Evolutionary conservation across 2,888 invertebrate species (phyloP).

Genomic region (Leistus spinibarbis): DNA sequence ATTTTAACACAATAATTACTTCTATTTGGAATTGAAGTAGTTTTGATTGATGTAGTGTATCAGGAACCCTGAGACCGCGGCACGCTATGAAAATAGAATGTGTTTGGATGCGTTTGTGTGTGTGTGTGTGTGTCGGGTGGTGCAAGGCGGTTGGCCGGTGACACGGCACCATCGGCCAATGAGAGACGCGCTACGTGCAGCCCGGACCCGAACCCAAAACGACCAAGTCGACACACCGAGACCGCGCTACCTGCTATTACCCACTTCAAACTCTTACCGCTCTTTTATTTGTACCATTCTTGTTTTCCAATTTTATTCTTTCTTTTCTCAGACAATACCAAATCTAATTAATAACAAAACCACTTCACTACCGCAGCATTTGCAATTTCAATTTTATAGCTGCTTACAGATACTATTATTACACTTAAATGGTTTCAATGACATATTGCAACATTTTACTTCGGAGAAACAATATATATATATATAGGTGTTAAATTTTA

Average conservation of each 20-base stretch:
- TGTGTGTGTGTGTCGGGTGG: constrained; percentile 39
- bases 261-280: neutral
- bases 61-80: neutral
- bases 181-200: constrained; percentile 10
- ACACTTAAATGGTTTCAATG: too few relatives aligned
- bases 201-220: constrained; percentile 28
- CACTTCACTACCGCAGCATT: too few relatives aligned
- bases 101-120: constrained; percentile 30
- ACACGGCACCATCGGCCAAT: constrained; percentile 38
- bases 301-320: too few relatives aligned
- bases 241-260: constrained; percentile 7
- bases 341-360: neutral
- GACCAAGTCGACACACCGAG: constrained; percentile 32
- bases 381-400: too few relatives aligned
- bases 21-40: neutral
- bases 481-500: too few relatives aligned
- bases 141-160: constrained; percentile 40
- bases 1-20: too few relatives aligned
- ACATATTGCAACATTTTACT: too few relatives aligned
- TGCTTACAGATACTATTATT: too few relatives aligned
- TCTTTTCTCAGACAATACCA: neutral
- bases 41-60: neutral
- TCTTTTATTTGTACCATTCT: too few relatives aligned
- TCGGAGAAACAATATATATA: too few relatives aligned
- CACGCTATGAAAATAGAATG: neutral